Conservation (phyloP, 2,113 vertebrate species). For the Spheniscus mendiculus region DNA sequence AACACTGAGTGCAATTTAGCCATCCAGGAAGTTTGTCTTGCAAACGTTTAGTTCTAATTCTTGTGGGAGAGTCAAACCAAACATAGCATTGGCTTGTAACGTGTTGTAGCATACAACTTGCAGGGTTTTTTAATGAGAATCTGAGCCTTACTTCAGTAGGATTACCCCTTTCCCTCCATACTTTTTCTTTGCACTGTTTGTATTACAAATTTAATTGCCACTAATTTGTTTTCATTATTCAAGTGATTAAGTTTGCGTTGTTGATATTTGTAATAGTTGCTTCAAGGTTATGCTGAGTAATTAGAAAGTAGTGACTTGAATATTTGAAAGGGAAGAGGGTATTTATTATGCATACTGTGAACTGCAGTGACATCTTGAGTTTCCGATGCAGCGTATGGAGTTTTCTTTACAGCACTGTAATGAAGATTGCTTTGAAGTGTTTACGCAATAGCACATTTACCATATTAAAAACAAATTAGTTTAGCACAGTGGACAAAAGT, state of each 20-base stretch:
- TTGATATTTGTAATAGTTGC: conserved; percentile 56
- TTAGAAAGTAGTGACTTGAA: conserved; percentile 63
- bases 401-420: conserved; percentile 62
- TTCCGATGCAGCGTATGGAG: conserved; percentile 44
- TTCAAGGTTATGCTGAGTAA: conserved; percentile 72
- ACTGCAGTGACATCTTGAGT: conserved; percentile 72
- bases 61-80: background rate
- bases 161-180: background rate
- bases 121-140: background rate
- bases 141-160: background rate
- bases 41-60: background rate
- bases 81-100: background rate
- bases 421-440: conserved; percentile 73
- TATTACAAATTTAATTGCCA: conserved; percentile 54
- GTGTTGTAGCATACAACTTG: background rate
- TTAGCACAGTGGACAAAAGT: conserved; percentile 73
- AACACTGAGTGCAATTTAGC: conserved; percentile 34
- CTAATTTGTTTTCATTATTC: conserved; percentile 60
- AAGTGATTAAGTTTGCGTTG: conserved; percentile 22
- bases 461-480: conserved; percentile 45
- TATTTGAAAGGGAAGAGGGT: conserved; percentile 72
- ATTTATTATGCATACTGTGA: conserved; percentile 82
- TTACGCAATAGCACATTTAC: conserved; percentile 68
- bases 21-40: background rate
- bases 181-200: conserved; percentile 66